Conservation (phyloP, 1,140 invertebrate species). For the Pseudobourletiella spinata region DNA sequence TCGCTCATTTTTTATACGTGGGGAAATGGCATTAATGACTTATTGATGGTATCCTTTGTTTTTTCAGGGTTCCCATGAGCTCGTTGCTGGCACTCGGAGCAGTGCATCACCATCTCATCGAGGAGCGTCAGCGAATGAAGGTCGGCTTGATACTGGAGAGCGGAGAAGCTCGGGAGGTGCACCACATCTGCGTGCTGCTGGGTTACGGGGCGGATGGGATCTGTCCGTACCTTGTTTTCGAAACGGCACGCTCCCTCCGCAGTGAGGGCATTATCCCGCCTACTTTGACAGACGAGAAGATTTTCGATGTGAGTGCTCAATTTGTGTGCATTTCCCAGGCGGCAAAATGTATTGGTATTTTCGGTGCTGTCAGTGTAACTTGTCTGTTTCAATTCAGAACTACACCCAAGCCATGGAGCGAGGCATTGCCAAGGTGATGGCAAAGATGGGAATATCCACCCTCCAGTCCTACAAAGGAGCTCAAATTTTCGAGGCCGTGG, state of each 20-base stretch:
- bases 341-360: no score
- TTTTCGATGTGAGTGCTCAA: constrained; percentile 56
- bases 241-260: constrained; percentile 71
- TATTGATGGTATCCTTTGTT: background rate
- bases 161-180: constrained; percentile 64
- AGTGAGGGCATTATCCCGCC: constrained; percentile 70
- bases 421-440: constrained; percentile 88
- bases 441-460: constrained; percentile 99
- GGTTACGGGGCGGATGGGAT: constrained; percentile 91
- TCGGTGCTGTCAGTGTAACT: no score
- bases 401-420: constrained; percentile 64
- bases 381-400: no score
- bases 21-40: no score
- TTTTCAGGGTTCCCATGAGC: constrained; percentile 61
- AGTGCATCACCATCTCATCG: constrained; percentile 91
- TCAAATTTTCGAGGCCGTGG: constrained; percentile 98
- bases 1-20: no score
- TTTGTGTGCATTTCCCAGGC: background rate
- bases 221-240: constrained; percentile 94
- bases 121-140: constrained; percentile 91
- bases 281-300: constrained; percentile 66
- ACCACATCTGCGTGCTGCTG: constrained; percentile 26
- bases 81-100: constrained; percentile 81
- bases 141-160: constrained; percentile 88
- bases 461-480: constrained; percentile 99